phyloP scores from a whole-genome alignment of 35 echinoderm and acorn worm species.

The Heliocidaris tuberculata region DNA sequence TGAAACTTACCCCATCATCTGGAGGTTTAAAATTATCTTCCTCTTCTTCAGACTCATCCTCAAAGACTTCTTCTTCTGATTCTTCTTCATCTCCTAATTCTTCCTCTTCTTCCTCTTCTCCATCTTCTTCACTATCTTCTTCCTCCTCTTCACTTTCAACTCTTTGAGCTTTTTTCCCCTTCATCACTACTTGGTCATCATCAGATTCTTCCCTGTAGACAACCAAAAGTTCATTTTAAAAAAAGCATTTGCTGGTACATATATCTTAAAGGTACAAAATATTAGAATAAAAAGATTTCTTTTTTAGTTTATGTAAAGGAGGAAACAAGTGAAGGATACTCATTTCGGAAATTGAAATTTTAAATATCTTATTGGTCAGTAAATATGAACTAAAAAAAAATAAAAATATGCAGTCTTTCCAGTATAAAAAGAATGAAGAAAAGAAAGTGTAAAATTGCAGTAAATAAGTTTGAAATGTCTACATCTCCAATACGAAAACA shows the following conservation, averaged over 20 bases:
- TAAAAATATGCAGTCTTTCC: no score
- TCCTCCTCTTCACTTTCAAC: constrained; percentile 38
- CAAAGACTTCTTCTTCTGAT: not conserved
- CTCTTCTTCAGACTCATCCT: constrained; percentile 28
- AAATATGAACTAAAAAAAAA: no score
- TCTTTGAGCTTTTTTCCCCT: not conserved
- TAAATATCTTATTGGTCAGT: no score
- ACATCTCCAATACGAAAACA: not conserved
- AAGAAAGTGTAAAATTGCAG: not conserved
- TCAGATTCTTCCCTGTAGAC: constrained; percentile 2
- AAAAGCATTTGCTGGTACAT: no score
- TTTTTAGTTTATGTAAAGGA: no score
- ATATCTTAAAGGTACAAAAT: no score
- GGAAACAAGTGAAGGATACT: no score
- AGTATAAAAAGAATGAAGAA: not conserved
- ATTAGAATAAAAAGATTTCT: no score
- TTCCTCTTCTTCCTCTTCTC: constrained; percentile 3
- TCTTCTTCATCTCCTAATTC: constrained; percentile 26
- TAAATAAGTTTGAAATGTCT: not conserved
- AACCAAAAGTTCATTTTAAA: not conserved
- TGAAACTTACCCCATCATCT: constrained; percentile 19
- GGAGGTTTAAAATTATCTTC: constrained; percentile 32
- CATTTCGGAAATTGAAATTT: no score
- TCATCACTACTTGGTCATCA: not conserved
- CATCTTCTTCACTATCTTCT: constrained; percentile 16